Evolutionary conservation across 2,797 vertebrate genomes (phyloP).

Genomic region (Girardinus metallicus): DNA sequence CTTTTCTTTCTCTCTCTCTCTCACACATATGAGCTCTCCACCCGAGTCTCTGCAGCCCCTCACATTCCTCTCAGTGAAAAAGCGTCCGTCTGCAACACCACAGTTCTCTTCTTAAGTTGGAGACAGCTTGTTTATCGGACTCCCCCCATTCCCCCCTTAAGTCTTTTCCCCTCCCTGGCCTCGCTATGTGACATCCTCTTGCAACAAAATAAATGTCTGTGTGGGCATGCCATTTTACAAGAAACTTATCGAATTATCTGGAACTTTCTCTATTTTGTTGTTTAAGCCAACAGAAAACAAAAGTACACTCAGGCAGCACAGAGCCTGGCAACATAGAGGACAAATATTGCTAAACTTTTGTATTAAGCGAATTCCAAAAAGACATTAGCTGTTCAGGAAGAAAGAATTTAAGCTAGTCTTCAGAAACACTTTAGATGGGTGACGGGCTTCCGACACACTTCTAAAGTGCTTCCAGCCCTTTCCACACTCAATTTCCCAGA

Average conservation of each 20-base stretch:
- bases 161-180: background rate
- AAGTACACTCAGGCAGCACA: slow-evolving; percentile 15
- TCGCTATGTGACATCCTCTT: slow-evolving; percentile 52
- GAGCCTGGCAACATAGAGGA: slow-evolving; percentile 34
- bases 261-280: slow-evolving; percentile 28
- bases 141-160: slow-evolving; percentile 3
- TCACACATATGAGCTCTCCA: slow-evolving; percentile 44
- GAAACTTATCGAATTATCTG: slow-evolving; percentile 51
- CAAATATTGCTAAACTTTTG: background rate
- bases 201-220: slow-evolving; percentile 42
- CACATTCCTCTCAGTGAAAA: slow-evolving; percentile 72
- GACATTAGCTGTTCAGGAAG: background rate
- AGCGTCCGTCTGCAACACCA: slow-evolving; percentile 52
- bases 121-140: slow-evolving; percentile 67
- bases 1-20: slow-evolving; percentile 46
- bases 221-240: slow-evolving; percentile 51
- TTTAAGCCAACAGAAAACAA: slow-evolving; percentile 12
- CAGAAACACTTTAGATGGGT: background rate
- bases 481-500: background rate
- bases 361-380: background rate
- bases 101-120: slow-evolving; percentile 60
- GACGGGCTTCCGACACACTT: background rate
- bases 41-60: slow-evolving; percentile 39
- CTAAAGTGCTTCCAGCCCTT: background rate
- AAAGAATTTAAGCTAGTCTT: background rate